Percentiles rank a stretch among this genome's conserved stretches.
Evolutionary conservation across 2,888 invertebrate species (phyloP).

Genomic region (Aphodius granarius): DNA sequence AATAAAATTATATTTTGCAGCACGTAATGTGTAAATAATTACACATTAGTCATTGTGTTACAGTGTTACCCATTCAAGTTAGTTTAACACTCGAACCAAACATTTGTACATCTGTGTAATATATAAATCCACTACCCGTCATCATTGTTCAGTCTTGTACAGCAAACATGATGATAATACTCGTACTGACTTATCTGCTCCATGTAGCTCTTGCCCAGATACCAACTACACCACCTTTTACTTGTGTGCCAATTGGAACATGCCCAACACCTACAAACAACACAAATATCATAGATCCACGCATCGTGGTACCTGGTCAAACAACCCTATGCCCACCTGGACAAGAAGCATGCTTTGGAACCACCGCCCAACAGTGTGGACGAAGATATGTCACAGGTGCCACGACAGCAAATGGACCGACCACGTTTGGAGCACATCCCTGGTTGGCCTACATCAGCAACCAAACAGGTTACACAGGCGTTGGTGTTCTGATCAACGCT

Average conservation of each 20-base stretch:
- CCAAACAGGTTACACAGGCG: conserved; percentile 62
- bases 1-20: background rate
- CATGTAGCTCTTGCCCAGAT: background rate
- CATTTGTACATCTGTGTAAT: background rate
- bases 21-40: background rate
- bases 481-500: conserved; percentile 70
- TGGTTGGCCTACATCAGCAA: conserved; percentile 65
- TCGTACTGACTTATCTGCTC: background rate
- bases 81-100: background rate
- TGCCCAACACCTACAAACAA: conserved; percentile 36
- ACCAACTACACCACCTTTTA: conserved; percentile 28
- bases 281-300: conserved; percentile 40
- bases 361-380: conserved; percentile 53
- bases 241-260: conserved; percentile 43
- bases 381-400: conserved; percentile 51
- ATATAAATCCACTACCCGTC: background rate
- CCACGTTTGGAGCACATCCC: conserved; percentile 32
- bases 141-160: background rate
- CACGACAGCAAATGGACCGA: conserved; percentile 57
- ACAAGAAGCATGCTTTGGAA: conserved; percentile 41
- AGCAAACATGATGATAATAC: background rate
- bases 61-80: background rate
- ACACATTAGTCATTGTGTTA: background rate
- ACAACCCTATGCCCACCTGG: conserved; percentile 40
- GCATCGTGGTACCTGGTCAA: conserved; percentile 42